Percentiles rank a stretch among this genome's conserved stretches.
Evolutionary conservation across 1,140 invertebrate species (phyloP).

Genomic region (Drosophila funebris): DNA sequence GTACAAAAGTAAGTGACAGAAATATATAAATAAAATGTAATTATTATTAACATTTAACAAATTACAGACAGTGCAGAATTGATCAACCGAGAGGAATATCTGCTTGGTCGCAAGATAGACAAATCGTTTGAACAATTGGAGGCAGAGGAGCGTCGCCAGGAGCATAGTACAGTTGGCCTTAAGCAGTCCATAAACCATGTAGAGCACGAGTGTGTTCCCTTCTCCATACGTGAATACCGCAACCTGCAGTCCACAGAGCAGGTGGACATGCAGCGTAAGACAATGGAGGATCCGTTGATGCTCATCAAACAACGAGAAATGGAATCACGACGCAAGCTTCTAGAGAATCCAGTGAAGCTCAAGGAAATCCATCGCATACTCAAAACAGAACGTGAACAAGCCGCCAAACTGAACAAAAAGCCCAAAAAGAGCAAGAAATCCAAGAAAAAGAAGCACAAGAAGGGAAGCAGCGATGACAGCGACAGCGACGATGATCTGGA

Average conservation of each 20-base stretch:
- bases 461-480: conserved; percentile 43
- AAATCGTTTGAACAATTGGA: conserved; percentile 91
- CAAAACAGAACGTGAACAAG: conserved; percentile 86
- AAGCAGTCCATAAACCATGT: conserved; percentile 87
- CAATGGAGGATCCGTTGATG: conserved; percentile 95
- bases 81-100: conserved; percentile 93
- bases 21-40: too few species aligned
- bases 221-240: conserved; percentile 86
- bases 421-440: conserved; percentile 84
- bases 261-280: conserved; percentile 92
- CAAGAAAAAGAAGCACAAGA: conserved; percentile 69
- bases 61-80: conserved; percentile 64
- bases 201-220: conserved; percentile 91
- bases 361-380: conserved; percentile 92
- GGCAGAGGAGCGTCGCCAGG: conserved; percentile 86
- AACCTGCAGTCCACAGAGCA: conserved; percentile 85
- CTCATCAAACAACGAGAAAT: conserved; percentile 93
- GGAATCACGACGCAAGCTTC: conserved; percentile 90
- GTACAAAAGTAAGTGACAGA: conserved; percentile 88
- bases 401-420: conserved; percentile 85
- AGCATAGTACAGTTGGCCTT: conserved; percentile 73
- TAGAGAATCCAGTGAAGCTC: conserved; percentile 95
- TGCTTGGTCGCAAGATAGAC: conserved; percentile 93
- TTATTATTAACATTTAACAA: too few species aligned
- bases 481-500: conserved; percentile 85